Evolutionary conservation across 2,797 vertebrate species (phyloP), one percentile per base, ranked within the genome.

Genomic region (Simalia tracyae): DNA sequence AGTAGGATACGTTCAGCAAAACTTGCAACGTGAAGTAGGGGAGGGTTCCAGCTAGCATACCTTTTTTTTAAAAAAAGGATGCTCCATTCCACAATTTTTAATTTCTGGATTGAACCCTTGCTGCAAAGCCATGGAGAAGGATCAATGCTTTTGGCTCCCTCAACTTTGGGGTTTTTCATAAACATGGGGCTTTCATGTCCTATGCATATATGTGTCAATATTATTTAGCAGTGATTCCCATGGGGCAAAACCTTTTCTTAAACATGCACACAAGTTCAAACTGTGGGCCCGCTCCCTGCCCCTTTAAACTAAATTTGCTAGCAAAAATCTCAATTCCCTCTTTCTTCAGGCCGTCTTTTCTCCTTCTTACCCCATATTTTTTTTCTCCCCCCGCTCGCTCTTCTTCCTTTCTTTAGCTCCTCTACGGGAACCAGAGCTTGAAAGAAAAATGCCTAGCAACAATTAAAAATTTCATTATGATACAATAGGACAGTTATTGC

Each of bases 381-480:
- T 0, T 46, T 11, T 31, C 54, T 7, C 0, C 0, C 15, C 61
- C 19, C 91, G 17, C 8, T 64, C 88, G 19, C 15, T 7, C 57
- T 91, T 93, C 81, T 87, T 11, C 86, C 3, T 0, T 86, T 5
- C 56, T 60, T 10, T 54, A 88, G 56, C 87, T 92, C 90, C 84
- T 91, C 87, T 84, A 87, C 64, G 24, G 22, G 31, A 66, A 91
- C 72, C 66, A 86, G 63, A 93, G 57, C 90, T 0, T 42, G 76
- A 88, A 86, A n/a, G 86, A 92, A 93, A 94, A 95, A 96, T 91
- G 95, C 95, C 94, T 94, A 96, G 96, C 92, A 96, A 96, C 94
- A 96, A 96, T 96, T 96, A 68, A 96, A 96, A 96, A 96, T 96
- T 95, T 95, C 95, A 97, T 97, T 97, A 97, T 95, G 88, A 93